Evolutionary conservation across 2,113 vertebrate species (phyloP).

Genomic region (Sphyrna mokarran): DNA sequence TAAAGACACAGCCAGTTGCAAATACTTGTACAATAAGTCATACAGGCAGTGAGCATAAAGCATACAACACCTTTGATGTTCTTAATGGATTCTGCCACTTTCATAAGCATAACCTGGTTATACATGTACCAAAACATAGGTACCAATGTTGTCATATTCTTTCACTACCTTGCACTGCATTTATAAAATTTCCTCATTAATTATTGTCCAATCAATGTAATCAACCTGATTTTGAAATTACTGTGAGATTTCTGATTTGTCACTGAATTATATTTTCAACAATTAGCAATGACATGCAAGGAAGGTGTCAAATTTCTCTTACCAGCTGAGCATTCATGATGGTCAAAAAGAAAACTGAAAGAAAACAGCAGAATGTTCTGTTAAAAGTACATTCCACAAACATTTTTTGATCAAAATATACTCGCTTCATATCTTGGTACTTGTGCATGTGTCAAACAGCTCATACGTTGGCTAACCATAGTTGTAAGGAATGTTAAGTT

Average conservation of each 20-base stretch:
- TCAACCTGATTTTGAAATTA: not conserved
- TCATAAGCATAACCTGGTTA: not conserved
- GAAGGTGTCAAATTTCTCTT: not conserved
- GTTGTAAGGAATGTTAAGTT: too few species aligned
- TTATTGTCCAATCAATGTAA: not conserved
- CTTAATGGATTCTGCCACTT: not conserved
- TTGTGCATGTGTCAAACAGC: not conserved
- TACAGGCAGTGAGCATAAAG: not conserved
- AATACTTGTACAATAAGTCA: not conserved
- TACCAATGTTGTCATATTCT: not conserved
- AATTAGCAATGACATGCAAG: not conserved
- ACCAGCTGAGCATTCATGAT: not conserved
- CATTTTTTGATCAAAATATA: not conserved
- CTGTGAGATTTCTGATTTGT: not conserved
- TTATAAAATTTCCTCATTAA: not conserved
- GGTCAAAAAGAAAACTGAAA: constrained; percentile 8
- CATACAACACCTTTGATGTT: not conserved
- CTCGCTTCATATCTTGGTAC: not conserved
- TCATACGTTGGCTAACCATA: not conserved
- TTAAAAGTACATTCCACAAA: not conserved
- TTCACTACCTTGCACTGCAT: not conserved
- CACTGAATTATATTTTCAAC: not conserved
- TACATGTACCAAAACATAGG: not conserved
- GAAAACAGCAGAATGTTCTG: not conserved
- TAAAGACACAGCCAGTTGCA: not conserved